These are phyloP conservation scores for Cinclus mexicanus DNA, from an alignment of 2,113 vertebrate species.

Conservation along the genomic window DNA sequence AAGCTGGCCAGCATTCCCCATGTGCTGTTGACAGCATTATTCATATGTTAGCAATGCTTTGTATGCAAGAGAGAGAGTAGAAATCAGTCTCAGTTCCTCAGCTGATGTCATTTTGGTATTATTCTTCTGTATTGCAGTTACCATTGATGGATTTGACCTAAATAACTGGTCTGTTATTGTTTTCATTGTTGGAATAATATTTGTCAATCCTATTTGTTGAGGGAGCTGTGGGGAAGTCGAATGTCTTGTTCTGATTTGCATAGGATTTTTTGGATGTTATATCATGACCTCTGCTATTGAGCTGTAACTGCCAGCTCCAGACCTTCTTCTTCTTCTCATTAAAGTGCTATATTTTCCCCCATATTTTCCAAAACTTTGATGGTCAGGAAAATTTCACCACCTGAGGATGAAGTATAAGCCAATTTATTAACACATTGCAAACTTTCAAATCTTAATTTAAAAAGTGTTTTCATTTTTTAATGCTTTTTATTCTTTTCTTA, in stretches of 20 bases:
- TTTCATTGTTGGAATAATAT: constrained; percentile 23
- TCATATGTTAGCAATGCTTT: constrained; percentile 14
- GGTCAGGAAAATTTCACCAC: background rate
- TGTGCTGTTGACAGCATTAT: constrained; percentile 18
- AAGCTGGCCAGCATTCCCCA: background rate
- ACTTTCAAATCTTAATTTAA: background rate
- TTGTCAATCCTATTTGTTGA: background rate
- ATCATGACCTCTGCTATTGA: background rate
- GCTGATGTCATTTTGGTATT: constrained; percentile 17
- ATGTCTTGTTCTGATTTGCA: background rate
- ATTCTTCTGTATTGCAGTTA: background rate
- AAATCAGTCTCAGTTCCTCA: background rate
- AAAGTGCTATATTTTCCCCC: background rate
- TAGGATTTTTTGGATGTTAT: background rate
- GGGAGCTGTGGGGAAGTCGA: background rate
- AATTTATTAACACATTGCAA: background rate
- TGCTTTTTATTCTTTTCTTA: background rate
- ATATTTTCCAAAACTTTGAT: background rate
- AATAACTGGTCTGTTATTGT: background rate
- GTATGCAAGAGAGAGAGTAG: background rate
- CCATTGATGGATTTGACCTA: constrained; percentile 20
- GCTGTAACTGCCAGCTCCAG: background rate
- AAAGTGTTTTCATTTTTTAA: background rate
- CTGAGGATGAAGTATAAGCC: background rate
- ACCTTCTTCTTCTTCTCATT: background rate